phyloP scores from a whole-genome alignment of 2,888 invertebrate genomes.

The Aplocera efformata region DNA sequence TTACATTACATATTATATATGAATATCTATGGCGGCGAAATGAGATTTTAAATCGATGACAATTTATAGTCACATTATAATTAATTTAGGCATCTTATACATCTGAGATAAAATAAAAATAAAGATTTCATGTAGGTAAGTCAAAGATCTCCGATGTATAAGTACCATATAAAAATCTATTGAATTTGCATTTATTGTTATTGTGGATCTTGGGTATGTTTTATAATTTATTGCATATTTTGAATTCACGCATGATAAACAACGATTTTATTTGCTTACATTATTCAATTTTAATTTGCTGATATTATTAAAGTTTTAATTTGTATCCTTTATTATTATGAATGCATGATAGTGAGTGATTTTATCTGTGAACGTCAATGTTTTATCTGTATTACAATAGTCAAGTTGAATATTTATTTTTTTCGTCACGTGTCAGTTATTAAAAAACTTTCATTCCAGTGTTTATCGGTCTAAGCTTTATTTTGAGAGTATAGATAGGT shows the following conservation, averaged over 20 bases:
- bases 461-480: constrained; percentile 70
- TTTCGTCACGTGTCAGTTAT: constrained; percentile 47
- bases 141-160: constrained; percentile 27
- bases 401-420: constrained; percentile 36
- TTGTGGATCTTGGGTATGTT: constrained; percentile 48
- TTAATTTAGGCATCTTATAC: constrained; percentile 21
- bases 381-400: constrained; percentile 28
- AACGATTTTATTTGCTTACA: constrained; percentile 66
- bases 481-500: constrained; percentile 58
- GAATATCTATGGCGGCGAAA: constrained; percentile 19
- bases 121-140: not conserved
- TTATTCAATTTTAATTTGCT: constrained; percentile 59
- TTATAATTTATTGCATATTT: constrained; percentile 35
- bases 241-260: constrained; percentile 55
- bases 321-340: constrained; percentile 42
- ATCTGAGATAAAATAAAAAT: constrained; percentile 8
- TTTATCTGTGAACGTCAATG: constrained; percentile 39
- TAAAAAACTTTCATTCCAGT: constrained; percentile 73
- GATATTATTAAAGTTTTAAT: constrained; percentile 45
- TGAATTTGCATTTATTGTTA: constrained; percentile 63
- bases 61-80: constrained; percentile 21
- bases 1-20: constrained; percentile 3
- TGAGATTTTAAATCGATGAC: constrained; percentile 34
- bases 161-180: constrained; percentile 20
- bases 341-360: constrained; percentile 50